These are phyloP conservation scores for Drepana arcuata DNA, from an alignment of 1,140 invertebrate genomes.

Conservation along the genomic window DNA sequence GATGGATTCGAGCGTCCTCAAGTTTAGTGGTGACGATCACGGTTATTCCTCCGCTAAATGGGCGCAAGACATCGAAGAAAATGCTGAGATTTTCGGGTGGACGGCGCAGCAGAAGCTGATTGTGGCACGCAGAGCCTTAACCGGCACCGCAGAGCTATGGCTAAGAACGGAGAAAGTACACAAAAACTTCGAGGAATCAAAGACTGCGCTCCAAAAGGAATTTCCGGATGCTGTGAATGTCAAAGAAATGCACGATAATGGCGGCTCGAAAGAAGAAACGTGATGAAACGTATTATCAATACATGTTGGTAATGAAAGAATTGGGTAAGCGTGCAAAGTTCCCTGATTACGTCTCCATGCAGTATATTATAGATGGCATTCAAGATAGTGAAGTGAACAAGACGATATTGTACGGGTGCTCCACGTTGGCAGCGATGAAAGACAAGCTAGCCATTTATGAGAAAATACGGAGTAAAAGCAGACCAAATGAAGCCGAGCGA, in stretches of 20 bases:
- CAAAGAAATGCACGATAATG: conserved; percentile 23
- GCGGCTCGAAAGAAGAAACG: conserved; percentile 6
- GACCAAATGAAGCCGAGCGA: background rate
- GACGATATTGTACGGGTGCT: conserved; percentile 12
- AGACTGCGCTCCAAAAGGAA: conserved; percentile 10
- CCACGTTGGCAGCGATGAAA: conserved; percentile 7
- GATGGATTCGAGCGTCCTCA: too few species aligned
- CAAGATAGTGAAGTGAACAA: conserved; percentile 8
- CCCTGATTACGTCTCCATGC: conserved; percentile 17
- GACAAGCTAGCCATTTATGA: conserved; percentile 6
- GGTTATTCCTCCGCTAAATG: conserved; percentile 8
- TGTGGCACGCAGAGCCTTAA: conserved; percentile 8
- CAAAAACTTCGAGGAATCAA: conserved; percentile 16
- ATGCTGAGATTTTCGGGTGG: conserved; percentile 17
- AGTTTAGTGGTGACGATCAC: conserved; percentile 9
- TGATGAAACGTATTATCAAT: conserved; percentile 13
- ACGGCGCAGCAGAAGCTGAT: conserved; percentile 15
- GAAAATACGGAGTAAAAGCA: background rate
- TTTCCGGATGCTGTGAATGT: conserved; percentile 13
- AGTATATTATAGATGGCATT: conserved; percentile 22
- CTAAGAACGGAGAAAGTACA: conserved; percentile 15
- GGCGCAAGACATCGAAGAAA: conserved; percentile 19
- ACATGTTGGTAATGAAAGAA: conserved; percentile 18
- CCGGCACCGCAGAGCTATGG: conserved; percentile 14
- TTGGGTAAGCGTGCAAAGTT: conserved; percentile 16